phyloP scores from a whole-genome alignment of 64 coral and sea anemone species.

The Dendronephthya gigantea region DNA sequence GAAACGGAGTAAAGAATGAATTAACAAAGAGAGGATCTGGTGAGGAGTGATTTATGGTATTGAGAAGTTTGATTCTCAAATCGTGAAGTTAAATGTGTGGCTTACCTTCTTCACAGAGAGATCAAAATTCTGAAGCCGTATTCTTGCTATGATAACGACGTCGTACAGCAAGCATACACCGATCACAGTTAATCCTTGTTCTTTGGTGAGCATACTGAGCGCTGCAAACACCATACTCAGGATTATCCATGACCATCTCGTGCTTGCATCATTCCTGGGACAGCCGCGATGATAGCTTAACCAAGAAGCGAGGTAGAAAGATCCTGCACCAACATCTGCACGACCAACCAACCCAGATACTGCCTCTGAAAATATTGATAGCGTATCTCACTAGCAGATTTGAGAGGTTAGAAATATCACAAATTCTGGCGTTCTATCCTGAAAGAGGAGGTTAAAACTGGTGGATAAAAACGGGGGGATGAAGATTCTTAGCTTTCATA shows the following conservation, averaged over 20 bases:
- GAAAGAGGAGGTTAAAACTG: no score
- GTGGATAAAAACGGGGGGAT: no score
- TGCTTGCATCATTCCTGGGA: neutral
- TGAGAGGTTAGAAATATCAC: no score
- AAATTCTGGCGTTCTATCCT: no score
- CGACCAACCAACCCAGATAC: conserved; percentile 88
- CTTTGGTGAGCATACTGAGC: conserved; percentile 78
- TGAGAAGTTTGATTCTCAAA: no score
- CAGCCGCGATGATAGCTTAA: conserved; percentile 49
- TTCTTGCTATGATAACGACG: conserved; percentile 39
- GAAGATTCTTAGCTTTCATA: no score
- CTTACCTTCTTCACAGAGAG: conserved; percentile 38
- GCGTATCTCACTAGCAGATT: no score
- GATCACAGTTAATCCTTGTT: conserved; percentile 79
- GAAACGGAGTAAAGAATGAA: neutral
- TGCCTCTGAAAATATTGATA: conserved; percentile 44
- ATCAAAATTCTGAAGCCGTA: conserved; percentile 16
- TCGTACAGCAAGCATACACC: conserved; percentile 72
- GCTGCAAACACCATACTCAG: conserved; percentile 40
- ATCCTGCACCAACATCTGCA: conserved; percentile 76
- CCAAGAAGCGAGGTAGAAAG: conserved; percentile 69
- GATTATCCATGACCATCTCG: conserved; percentile 44
- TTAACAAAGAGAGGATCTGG: neutral
- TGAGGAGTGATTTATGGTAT: no score
- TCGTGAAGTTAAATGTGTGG: neutral